Conservation (phyloP, 2,797 vertebrate species). For the Sternarchorhynchus goeldii region DNA sequence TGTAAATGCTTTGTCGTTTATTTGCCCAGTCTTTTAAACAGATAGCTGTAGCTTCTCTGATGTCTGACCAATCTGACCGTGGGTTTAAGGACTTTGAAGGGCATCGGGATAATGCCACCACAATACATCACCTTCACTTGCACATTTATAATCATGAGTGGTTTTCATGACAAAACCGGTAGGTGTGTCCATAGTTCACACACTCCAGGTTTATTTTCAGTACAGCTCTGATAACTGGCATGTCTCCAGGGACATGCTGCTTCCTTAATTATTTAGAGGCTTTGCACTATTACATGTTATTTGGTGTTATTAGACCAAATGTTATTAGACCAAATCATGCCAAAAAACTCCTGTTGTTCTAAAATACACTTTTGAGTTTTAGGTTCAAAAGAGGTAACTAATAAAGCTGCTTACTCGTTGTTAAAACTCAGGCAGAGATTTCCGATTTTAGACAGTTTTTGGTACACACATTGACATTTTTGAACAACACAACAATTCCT, state of each 20-base stretch:
- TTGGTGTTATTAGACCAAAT: neutral
- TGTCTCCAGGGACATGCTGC: neutral
- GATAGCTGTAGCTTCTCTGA: too few relatives aligned
- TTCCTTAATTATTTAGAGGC: neutral
- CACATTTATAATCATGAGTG: neutral
- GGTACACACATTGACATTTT: too few relatives aligned
- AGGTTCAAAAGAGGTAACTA: too few relatives aligned
- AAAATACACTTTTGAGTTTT: too few relatives aligned
- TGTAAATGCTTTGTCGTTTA: too few relatives aligned
- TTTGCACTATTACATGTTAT: neutral
- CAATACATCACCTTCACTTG: neutral
- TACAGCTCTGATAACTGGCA: neutral
- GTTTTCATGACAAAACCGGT: slow-evolving; percentile 5
- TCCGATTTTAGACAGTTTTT: too few relatives aligned
- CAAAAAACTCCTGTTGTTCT: neutral
- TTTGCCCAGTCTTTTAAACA: too few relatives aligned
- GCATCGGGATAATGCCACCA: neutral
- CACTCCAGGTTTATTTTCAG: slow-evolving; percentile 8
- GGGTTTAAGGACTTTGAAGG: neutral
- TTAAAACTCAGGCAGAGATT: too few relatives aligned
- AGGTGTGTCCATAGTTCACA: neutral
- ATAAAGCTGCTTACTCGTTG: too few relatives aligned
- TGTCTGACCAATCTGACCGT: too few relatives aligned
- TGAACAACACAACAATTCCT: too few relatives aligned
- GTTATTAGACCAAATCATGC: neutral